These are phyloP conservation scores for Notolepis coatsorum DNA, from an alignment of 2,797 vertebrate genomes.

Conservation along the genomic window DNA sequence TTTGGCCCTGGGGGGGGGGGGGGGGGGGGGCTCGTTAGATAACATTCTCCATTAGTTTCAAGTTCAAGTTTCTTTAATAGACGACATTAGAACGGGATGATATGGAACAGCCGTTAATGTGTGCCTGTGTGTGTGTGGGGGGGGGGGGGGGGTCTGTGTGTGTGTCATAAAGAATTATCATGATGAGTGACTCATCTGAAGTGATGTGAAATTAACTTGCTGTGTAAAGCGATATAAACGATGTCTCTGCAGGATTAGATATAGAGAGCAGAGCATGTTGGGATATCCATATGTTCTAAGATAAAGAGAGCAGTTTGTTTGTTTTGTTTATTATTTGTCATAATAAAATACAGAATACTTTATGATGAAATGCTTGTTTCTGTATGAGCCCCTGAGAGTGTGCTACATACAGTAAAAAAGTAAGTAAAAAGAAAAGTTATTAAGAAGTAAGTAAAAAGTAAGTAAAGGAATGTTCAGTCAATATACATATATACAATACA, in stretches of 20 bases:
- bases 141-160: slow-evolving; percentile 25
- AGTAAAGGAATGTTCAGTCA: too few relatives aligned
- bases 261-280: slow-evolving; percentile 45
- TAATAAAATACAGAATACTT: too few relatives aligned
- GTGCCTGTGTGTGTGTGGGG: not conserved
- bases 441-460: too few relatives aligned
- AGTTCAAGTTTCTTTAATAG: slow-evolving; percentile 36
- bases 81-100: slow-evolving; percentile 27
- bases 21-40: too few relatives aligned
- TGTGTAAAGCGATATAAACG: slow-evolving; percentile 26
- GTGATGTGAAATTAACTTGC: slow-evolving; percentile 24
- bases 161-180: slow-evolving; percentile 41
- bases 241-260: slow-evolving; percentile 12
- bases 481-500: too few relatives aligned
- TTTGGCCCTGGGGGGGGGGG: slow-evolving; percentile 30
- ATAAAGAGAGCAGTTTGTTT: too few relatives aligned
- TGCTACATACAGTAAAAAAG: too few relatives aligned
- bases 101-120: slow-evolving; percentile 29
- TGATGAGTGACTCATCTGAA: slow-evolving; percentile 33
- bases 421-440: too few relatives aligned
- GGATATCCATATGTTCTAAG: slow-evolving; percentile 32
- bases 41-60: too few relatives aligned
- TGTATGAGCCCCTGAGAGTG: too few relatives aligned
- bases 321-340: too few relatives aligned
- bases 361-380: too few relatives aligned